phyloP scores from a whole-genome alignment of 2,797 vertebrate species.

The Tympanoctomys barrerae region DNA sequence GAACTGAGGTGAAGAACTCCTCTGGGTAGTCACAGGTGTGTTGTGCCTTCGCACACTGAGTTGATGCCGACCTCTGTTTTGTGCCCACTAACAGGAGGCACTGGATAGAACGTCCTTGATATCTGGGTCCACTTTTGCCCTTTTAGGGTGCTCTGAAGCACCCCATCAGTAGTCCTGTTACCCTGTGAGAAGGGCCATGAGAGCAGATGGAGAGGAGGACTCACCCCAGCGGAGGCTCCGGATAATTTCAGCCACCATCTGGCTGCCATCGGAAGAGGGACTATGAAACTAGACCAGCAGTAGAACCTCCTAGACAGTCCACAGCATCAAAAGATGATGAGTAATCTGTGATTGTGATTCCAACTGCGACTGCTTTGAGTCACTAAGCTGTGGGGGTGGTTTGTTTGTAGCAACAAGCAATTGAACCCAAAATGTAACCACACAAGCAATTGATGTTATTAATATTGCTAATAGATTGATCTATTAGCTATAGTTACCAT shows the following conservation, averaged over 20 bases:
- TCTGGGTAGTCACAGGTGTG: too few species aligned
- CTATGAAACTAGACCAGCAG: not conserved
- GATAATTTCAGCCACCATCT: not conserved
- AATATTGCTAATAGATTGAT: slow-evolving; percentile 29
- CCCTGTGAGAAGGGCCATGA: not conserved
- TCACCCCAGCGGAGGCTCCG: not conserved
- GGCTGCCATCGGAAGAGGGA: not conserved
- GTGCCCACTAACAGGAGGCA: not conserved
- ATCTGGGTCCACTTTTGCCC: not conserved
- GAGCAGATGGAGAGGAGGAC: not conserved
- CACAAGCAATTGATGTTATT: slow-evolving; percentile 26
- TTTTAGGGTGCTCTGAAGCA: not conserved
- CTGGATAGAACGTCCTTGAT: not conserved
- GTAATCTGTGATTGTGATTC: not conserved
- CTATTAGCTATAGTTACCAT: not conserved
- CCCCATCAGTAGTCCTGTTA: not conserved
- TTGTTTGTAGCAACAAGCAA: not conserved
- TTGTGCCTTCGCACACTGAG: not conserved
- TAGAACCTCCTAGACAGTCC: not conserved
- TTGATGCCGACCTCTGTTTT: not conserved
- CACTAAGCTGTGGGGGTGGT: not conserved
- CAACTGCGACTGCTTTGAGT: not conserved
- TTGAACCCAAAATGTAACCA: slow-evolving; percentile 26
- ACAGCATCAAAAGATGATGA: not conserved
- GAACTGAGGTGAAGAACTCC: not conserved